Evolutionary conservation across 2,113 vertebrate genomes (phyloP).

Genomic region (Urocolius indicus): DNA sequence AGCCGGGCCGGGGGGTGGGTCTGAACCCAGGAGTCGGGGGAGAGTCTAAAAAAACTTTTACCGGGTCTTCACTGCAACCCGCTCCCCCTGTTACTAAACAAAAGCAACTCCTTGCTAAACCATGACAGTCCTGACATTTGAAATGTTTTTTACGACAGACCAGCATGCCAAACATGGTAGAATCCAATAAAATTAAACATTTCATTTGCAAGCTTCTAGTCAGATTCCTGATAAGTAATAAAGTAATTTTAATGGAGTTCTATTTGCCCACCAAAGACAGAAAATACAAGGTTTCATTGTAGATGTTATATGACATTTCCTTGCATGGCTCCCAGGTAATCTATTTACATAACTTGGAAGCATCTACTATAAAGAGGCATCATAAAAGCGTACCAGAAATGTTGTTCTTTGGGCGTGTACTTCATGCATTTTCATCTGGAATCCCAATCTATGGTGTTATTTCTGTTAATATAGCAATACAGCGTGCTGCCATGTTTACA

Average conservation of each 20-base stretch:
- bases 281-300: background rate
- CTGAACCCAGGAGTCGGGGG: no score
- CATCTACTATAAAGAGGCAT: background rate
- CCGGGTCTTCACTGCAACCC: no score
- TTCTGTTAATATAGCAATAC: background rate
- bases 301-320: background rate
- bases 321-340: background rate
- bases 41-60: no score
- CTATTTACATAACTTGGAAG: background rate
- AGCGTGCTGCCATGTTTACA: background rate
- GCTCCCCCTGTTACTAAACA: no score
- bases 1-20: no score
- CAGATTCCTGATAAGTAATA: background rate
- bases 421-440: slow-evolving; percentile 4
- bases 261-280: background rate
- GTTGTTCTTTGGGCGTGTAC: background rate
- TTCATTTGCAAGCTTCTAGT: slow-evolving; percentile 22
- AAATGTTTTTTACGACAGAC: background rate
- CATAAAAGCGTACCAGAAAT: background rate
- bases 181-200: background rate
- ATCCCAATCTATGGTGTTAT: background rate
- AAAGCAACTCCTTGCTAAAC: no score
- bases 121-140: background rate
- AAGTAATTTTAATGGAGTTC: background rate
- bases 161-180: background rate